Conservation (phyloP, 2,797 vertebrate genomes). For the Amblyraja radiata region DNA sequence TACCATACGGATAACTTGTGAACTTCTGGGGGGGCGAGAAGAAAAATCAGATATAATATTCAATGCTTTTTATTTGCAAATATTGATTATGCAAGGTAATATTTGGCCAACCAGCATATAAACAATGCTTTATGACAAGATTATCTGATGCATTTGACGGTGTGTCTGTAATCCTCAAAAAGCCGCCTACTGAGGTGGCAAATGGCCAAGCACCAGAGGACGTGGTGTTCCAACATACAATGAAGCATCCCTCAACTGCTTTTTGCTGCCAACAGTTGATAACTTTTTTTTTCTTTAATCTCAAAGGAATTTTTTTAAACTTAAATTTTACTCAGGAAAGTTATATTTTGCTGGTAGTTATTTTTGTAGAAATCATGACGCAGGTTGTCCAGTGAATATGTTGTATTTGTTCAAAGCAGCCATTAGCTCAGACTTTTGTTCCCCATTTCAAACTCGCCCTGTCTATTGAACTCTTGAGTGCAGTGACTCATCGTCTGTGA, state of each 20-base stretch:
- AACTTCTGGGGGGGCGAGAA: not conserved
- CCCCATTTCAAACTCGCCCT: not conserved
- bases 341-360: not conserved
- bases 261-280: not conserved
- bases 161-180: not conserved
- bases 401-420: not conserved
- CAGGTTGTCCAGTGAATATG: not conserved
- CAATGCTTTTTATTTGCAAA: not conserved
- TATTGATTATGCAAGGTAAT: not conserved
- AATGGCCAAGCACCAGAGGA: not conserved
- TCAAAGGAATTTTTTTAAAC: not conserved
- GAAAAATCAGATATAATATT: not conserved
- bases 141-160: not conserved
- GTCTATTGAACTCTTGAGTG: not conserved
- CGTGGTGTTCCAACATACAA: not conserved
- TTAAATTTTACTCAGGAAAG: not conserved
- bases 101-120: not conserved
- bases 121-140: not conserved
- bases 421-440: not conserved
- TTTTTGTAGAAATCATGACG: not conserved
- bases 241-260: not conserved
- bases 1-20: not conserved
- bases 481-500: not conserved
- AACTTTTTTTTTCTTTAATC: not conserved
- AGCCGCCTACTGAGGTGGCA: not conserved